Evolutionary conservation across 2,888 invertebrate species (phyloP).

Genomic region (Euzetes globulus): DNA sequence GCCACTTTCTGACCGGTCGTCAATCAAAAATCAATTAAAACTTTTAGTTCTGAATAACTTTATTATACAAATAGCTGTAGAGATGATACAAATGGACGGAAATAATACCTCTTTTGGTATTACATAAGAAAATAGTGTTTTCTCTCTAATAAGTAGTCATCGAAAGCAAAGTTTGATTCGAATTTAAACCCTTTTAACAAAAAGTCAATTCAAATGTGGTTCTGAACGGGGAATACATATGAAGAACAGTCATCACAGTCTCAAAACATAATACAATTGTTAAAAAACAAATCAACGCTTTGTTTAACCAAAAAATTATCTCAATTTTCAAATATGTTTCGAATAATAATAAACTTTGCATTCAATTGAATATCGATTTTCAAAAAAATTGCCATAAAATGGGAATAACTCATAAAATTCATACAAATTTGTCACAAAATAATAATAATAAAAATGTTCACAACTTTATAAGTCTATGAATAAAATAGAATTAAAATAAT

Average conservation of each 20-base stretch:
- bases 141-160: too few species aligned
- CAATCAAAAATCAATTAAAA: too few species aligned
- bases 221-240: neutral
- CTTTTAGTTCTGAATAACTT: too few species aligned
- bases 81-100: too few species aligned
- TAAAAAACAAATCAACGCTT: neutral
- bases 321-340: neutral
- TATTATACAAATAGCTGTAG: too few species aligned
- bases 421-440: conserved; percentile 10
- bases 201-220: neutral
- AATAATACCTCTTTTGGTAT: too few species aligned
- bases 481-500: neutral
- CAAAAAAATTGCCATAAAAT: conserved; percentile 17
- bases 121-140: too few species aligned
- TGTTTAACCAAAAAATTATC: neutral
- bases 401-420: neutral
- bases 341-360: conserved; percentile 13
- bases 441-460: neutral
- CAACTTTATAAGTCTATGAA: neutral
- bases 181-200: too few species aligned
- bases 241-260: conserved; percentile 19
- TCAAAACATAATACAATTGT: conserved; percentile 12
- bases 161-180: too few species aligned
- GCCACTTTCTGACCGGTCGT: too few species aligned
- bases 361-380: neutral